These are phyloP conservation scores for Epizoanthus fatuus DNA, from an alignment of 92 coral and sea anemone genomes.

Conservation along the genomic window DNA sequence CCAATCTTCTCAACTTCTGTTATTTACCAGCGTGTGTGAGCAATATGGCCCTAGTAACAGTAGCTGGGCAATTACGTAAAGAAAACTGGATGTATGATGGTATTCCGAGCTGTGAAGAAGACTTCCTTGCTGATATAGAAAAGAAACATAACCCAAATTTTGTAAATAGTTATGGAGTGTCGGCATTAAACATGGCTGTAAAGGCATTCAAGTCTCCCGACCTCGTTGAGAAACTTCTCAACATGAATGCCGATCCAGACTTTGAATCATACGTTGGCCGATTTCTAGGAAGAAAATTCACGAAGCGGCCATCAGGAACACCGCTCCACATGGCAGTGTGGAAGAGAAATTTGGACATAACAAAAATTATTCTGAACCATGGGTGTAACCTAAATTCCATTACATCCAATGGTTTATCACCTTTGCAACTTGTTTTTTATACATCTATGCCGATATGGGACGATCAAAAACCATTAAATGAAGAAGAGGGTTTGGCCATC, in stretches of 20 bases:
- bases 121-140: neutral
- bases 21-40: too few species aligned
- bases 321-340: neutral
- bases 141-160: neutral
- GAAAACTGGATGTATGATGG: neutral
- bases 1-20: too few species aligned
- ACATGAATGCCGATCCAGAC: constrained; percentile 38
- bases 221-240: constrained; percentile 17
- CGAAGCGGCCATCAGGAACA: neutral
- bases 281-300: constrained; percentile 4
- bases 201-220: neutral
- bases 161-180: neutral
- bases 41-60: neutral
- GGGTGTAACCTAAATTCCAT: neutral
- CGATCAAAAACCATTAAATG: constrained; percentile 10
- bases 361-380: neutral
- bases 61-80: neutral
- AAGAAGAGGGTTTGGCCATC: constrained; percentile 32
- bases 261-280: constrained; percentile 28
- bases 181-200: neutral
- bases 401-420: constrained; percentile 3
- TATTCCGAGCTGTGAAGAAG: constrained; percentile 1
- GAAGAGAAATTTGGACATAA: neutral
- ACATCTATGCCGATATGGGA: neutral
- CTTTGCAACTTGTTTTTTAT: constrained; percentile 18